These are phyloP conservation scores for Hylaeus anthracinus DNA, from an alignment of 1,140 invertebrate genomes.

Conservation along the genomic window DNA sequence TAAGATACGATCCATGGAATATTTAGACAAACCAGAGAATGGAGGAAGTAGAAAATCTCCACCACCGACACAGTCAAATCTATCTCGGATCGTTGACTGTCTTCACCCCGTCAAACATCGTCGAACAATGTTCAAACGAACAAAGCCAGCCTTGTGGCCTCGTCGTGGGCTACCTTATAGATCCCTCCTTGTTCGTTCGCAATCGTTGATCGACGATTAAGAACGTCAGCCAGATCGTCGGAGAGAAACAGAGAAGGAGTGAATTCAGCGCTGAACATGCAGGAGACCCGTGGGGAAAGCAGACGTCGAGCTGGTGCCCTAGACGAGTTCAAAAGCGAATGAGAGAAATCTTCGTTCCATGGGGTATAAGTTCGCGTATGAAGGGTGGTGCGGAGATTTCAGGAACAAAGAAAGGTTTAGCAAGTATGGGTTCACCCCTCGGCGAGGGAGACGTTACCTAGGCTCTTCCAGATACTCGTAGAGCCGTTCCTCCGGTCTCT, in stretches of 20 bases:
- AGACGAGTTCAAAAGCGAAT: not conserved
- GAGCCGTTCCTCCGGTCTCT: constrained; percentile 65
- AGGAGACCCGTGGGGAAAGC: not conserved
- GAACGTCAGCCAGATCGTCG: not conserved
- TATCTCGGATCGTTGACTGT: no score
- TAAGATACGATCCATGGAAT: no score
- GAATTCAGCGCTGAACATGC: not conserved
- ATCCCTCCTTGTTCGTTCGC: no score
- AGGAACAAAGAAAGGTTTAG: constrained; percentile 12
- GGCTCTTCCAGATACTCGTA: constrained; percentile 65
- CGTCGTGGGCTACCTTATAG: no score
- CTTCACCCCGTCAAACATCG: no score
- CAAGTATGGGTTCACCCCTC: constrained; percentile 25
- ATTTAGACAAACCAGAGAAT: no score
- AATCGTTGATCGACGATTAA: no score
- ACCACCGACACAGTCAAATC: no score
- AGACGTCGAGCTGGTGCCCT: not conserved
- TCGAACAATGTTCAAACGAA: no score
- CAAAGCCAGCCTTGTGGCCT: no score
- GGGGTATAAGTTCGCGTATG: not conserved
- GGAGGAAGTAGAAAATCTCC: no score
- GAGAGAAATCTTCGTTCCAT: not conserved
- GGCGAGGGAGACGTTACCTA: constrained; percentile 68
- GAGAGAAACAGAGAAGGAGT: not conserved
- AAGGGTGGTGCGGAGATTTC: not conserved